Percentiles rank a stretch among this genome's conserved stretches.
phyloP scores from a whole-genome alignment of 2,888 invertebrate species.

The Cylloceria caligata region DNA sequence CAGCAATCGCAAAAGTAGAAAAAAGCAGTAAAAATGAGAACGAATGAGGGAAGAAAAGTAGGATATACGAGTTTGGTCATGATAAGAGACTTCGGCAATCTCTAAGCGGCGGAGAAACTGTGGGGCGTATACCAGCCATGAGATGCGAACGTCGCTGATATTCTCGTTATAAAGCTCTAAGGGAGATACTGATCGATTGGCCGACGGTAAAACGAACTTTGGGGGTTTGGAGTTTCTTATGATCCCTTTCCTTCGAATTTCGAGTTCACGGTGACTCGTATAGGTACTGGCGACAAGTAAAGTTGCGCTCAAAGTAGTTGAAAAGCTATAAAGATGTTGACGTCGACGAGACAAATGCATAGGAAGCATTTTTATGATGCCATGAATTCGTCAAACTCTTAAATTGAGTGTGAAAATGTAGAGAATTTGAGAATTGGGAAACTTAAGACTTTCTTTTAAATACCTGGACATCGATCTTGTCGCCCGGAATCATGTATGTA shows the following conservation, averaged over 20 bases:
- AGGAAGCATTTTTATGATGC: neutral
- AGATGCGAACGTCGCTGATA: conserved; percentile 3
- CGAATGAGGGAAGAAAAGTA: neutral
- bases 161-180: conserved; percentile 21
- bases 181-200: conserved; percentile 3
- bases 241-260: neutral
- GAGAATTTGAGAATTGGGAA: neutral
- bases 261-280: neutral
- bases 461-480: neutral
- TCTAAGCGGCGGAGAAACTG: neutral
- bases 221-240: neutral
- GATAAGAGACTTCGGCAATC: conserved; percentile 14
- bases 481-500: too few relatives aligned
- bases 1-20: conserved; percentile 10
- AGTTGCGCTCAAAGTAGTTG: neutral
- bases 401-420: neutral
- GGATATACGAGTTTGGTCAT: conserved; percentile 10
- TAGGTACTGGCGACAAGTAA: neutral
- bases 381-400: neutral
- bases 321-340: conserved; percentile 8
- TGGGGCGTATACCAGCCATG: neutral
- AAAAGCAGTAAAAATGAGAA: neutral
- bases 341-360: neutral
- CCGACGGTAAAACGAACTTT: neutral
- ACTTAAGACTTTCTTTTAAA: neutral